phyloP scores from a whole-genome alignment of 2,888 invertebrate species.

The Patella ulyssiponensis region DNA sequence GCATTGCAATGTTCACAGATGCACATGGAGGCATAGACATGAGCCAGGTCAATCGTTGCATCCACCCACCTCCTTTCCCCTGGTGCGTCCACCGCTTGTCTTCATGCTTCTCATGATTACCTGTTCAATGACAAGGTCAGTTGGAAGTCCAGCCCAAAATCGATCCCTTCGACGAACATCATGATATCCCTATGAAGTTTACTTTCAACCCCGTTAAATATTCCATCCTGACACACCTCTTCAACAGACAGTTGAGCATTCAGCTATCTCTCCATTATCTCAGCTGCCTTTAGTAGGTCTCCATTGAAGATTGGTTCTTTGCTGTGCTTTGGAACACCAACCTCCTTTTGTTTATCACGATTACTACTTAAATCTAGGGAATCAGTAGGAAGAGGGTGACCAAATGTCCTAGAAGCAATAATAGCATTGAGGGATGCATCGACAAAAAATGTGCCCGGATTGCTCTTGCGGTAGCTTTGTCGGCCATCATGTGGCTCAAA shows the following conservation, averaged over 20 bases:
- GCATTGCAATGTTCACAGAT: constrained; percentile 24
- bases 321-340: neutral
- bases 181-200: constrained; percentile 28
- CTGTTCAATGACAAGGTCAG: constrained; percentile 54
- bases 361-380: neutral
- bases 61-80: constrained; percentile 40
- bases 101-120: constrained; percentile 49
- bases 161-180: constrained; percentile 34
- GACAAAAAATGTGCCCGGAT: constrained; percentile 43
- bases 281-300: neutral
- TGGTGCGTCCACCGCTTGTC: constrained; percentile 42
- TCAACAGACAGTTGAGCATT: neutral
- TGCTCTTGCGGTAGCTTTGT: constrained; percentile 46
- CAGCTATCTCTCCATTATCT: neutral
- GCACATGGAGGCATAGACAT: constrained; percentile 38
- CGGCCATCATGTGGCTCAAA: constrained; percentile 48
- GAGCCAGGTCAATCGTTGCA: constrained; percentile 33
- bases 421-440: constrained; percentile 7
- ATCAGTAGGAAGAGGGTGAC: constrained; percentile 8
- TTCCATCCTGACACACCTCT: no score
- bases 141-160: constrained; percentile 50
- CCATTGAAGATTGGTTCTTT: neutral
- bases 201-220: neutral
- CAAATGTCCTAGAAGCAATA: constrained; percentile 6
- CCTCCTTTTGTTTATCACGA: neutral